Percentiles rank a stretch among this genome's conserved stretches.
Evolutionary conservation across 2,113 vertebrate genomes (phyloP).

Genomic region (Boulengeromyrus knoepffleri): DNA sequence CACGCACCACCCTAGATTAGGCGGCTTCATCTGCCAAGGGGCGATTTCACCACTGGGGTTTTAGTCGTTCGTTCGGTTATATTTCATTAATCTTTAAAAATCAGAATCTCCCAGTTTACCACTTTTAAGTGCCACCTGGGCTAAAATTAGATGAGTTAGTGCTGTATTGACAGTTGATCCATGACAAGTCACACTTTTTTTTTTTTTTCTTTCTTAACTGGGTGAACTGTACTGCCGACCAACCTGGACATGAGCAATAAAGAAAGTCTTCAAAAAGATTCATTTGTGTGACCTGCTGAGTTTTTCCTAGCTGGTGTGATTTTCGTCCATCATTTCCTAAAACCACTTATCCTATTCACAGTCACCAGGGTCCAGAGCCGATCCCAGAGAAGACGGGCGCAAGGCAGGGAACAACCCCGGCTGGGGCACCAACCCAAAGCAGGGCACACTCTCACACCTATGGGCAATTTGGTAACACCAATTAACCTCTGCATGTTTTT

Average conservation of each 20-base stretch:
- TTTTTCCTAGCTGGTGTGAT: neutral
- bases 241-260: slow-evolving; percentile 73
- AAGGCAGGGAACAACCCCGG: neutral
- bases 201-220: slow-evolving; percentile 50
- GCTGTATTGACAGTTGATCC: slow-evolving; percentile 38
- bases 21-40: slow-evolving; percentile 45
- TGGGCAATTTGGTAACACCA: too few species aligned
- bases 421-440: too few species aligned
- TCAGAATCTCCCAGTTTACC: slow-evolving; percentile 42
- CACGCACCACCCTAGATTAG: slow-evolving; percentile 38
- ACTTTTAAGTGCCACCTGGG: slow-evolving; percentile 23
- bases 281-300: neutral
- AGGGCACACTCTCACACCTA: too few species aligned
- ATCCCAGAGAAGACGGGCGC: too few species aligned
- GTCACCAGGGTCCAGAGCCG: neutral
- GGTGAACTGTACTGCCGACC: slow-evolving; percentile 67
- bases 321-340: neutral
- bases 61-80: slow-evolving; percentile 35
- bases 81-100: slow-evolving; percentile 23
- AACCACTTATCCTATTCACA: neutral
- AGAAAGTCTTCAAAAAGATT: slow-evolving; percentile 53
- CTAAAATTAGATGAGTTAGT: neutral
- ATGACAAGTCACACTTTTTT: slow-evolving; percentile 47
- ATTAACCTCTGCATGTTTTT: too few species aligned
- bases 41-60: slow-evolving; percentile 50